Evolutionary conservation across 2,113 vertebrate genomes (phyloP).

Genomic region (Podarcis cretensis): DNA sequence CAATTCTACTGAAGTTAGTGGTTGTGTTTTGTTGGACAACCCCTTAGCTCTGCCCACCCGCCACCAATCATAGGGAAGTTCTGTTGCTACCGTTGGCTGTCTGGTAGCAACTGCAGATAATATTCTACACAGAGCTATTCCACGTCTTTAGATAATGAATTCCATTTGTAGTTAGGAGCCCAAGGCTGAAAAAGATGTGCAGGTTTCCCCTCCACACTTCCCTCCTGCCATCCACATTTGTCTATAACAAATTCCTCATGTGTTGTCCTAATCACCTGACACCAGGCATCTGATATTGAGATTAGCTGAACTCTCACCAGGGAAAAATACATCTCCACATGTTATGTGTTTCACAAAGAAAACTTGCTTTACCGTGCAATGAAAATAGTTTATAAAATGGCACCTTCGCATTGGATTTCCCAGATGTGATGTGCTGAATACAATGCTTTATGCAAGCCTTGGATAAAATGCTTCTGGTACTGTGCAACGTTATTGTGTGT

Average conservation of each 20-base stretch:
- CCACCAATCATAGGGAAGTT: conserved; percentile 49
- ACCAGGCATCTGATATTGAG: conserved; percentile 52
- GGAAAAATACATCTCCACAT: conserved; percentile 60
- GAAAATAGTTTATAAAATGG: conserved; percentile 39
- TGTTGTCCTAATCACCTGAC: conserved; percentile 63
- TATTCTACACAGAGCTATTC: conserved; percentile 69
- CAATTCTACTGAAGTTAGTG: not conserved
- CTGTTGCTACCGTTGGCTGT: conserved; percentile 64
- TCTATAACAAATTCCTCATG: conserved; percentile 70
- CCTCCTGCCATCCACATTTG: conserved; percentile 44
- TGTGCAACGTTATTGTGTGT: not conserved
- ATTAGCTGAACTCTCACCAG: conserved; percentile 57
- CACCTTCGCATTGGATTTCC: conserved; percentile 37
- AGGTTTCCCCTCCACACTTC: conserved; percentile 42
- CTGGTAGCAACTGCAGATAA: conserved; percentile 58
- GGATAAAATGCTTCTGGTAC: conserved; percentile 35
- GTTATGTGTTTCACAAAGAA: conserved; percentile 45
- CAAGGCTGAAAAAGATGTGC: conserved; percentile 63
- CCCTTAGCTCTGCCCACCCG: conserved; percentile 23
- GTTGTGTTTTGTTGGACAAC: conserved; percentile 31
- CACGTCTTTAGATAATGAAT: conserved; percentile 60
- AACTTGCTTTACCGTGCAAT: conserved; percentile 64
- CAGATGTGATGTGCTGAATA: conserved; percentile 33
- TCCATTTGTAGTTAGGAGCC: conserved; percentile 39
- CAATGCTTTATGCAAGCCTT: conserved; percentile 11